phyloP scores from a whole-genome alignment of 2,797 vertebrate species.

The Myiotriccus ornatus region DNA sequence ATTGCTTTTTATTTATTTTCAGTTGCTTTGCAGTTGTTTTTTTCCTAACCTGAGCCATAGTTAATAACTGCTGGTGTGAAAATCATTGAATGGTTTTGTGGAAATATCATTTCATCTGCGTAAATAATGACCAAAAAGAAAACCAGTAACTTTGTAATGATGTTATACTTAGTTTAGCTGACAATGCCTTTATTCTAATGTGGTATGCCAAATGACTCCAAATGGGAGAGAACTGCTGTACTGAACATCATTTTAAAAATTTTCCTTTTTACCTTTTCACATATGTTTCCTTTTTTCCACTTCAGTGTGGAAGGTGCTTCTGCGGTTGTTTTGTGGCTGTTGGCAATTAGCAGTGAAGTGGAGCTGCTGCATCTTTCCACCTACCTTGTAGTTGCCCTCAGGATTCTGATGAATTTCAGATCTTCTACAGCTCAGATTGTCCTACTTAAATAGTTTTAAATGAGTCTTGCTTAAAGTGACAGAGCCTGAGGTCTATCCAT shows the following conservation, averaged over 20 bases:
- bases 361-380: background rate
- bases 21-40: background rate
- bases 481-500: rapidly evolving
- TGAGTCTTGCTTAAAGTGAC: background rate
- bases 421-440: background rate
- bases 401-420: background rate
- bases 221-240: background rate
- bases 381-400: background rate
- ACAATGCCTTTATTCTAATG: background rate
- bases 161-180: background rate
- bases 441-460: background rate
- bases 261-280: background rate
- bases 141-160: background rate
- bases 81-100: background rate
- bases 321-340: background rate
- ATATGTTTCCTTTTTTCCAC: background rate
- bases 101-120: background rate
- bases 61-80: background rate
- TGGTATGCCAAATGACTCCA: background rate
- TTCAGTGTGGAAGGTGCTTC: background rate
- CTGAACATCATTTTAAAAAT: background rate
- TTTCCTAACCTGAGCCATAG: background rate
- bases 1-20: background rate
- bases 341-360: background rate
- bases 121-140: background rate